These are phyloP conservation scores for Tadarida brasiliensis DNA, from an alignment of 2,797 vertebrate species.

Conservation along the genomic window DNA sequence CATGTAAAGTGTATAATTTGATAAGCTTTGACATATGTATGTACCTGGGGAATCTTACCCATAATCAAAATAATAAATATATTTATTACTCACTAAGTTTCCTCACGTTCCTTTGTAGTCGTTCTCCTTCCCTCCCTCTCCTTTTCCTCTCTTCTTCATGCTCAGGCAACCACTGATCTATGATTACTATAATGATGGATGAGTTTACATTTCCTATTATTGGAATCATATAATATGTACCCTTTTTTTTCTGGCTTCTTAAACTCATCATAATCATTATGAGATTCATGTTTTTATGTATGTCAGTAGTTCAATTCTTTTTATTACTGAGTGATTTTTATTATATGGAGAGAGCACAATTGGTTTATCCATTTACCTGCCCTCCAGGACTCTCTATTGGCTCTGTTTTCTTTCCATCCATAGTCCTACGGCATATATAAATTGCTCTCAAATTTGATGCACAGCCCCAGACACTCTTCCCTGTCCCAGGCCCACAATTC, in stretches of 20 bases:
- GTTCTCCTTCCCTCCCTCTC: neutral
- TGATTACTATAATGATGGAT: neutral
- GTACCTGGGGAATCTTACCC: neutral
- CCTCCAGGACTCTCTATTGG: neutral
- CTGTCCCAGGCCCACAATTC: neutral
- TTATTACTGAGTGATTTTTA: neutral
- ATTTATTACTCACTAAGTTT: neutral
- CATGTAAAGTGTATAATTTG: neutral
- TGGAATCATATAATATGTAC: neutral
- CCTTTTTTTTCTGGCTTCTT: neutral
- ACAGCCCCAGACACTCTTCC: neutral
- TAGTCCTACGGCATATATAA: neutral
- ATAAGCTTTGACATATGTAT: neutral
- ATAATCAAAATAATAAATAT: constrained; percentile 14
- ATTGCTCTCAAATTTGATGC: neutral
- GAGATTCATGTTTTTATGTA: neutral
- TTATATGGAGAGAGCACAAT: neutral
- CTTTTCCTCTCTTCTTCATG: neutral
- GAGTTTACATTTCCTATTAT: neutral
- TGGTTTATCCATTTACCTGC: neutral
- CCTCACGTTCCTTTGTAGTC: neutral
- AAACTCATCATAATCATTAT: constrained; percentile 3
- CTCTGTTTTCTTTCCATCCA: neutral
- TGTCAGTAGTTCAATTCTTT: neutral
- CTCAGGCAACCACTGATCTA: neutral